phyloP scores from a whole-genome alignment of 2,113 vertebrate genomes.

The Leptobrachium ailaonicum region DNA sequence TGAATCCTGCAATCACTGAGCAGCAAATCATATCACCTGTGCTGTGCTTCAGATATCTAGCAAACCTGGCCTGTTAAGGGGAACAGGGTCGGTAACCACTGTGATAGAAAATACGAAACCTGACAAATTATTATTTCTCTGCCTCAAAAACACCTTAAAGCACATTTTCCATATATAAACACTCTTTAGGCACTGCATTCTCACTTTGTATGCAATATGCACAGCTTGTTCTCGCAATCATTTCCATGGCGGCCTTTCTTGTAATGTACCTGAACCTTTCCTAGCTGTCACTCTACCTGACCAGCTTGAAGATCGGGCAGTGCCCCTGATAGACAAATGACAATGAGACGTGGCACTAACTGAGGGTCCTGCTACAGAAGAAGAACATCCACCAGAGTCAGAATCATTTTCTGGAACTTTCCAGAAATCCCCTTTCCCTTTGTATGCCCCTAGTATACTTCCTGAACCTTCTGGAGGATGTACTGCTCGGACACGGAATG shows the following conservation, averaged over 20 bases:
- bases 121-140: too few species aligned
- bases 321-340: neutral
- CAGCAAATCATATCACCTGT: too few species aligned
- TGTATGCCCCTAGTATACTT: fast-evolving
- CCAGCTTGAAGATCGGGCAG: slow-evolving; percentile 24
- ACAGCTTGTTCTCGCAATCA: neutral
- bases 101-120: too few species aligned
- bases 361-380: neutral
- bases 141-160: too few species aligned
- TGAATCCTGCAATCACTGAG: too few species aligned
- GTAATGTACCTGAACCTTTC: slow-evolving; percentile 4
- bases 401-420: neutral
- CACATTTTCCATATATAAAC: neutral
- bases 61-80: too few species aligned
- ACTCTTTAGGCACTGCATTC: neutral
- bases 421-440: fast-evolving
- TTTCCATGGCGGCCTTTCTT: slow-evolving; percentile 38
- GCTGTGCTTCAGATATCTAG: too few species aligned
- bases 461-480: neutral
- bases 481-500: slow-evolving; percentile 48
- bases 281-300: slow-evolving; percentile 33
- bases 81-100: too few species aligned
- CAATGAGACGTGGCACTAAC: fast-evolving
- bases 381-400: neutral
- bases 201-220: too few species aligned